Evolutionary conservation across 2,888 invertebrate genomes (phyloP).

Genomic region (Mycogona germanica): DNA sequence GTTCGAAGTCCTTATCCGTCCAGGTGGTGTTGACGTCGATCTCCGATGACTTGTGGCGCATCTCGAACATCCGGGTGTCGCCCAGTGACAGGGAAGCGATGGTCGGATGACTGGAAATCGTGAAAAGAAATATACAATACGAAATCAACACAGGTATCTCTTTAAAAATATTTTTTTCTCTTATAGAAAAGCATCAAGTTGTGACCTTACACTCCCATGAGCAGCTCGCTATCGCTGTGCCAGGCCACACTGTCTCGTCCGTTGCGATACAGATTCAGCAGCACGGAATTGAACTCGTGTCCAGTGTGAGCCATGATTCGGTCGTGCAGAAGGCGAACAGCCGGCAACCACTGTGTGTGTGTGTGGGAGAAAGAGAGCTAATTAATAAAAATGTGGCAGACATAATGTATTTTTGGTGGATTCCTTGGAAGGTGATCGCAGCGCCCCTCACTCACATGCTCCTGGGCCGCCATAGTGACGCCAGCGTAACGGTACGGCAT

Average conservation of each 20-base stretch:
- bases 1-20: slow-evolving; percentile 19
- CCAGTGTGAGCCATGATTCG: slow-evolving; percentile 31
- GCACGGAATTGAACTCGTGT: slow-evolving; percentile 38
- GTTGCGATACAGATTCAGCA: slow-evolving; percentile 38
- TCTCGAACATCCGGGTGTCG: slow-evolving; percentile 34
- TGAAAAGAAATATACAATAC: too few relatives aligned
- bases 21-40: too few relatives aligned
- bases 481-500: slow-evolving; percentile 37
- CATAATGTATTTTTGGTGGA: background rate
- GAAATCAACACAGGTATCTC: too few relatives aligned
- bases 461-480: slow-evolving; percentile 25
- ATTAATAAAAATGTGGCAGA: background rate
- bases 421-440: background rate
- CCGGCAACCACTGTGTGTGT: slow-evolving; percentile 34
- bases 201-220: slow-evolving; percentile 34
- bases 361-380: slow-evolving; percentile 20
- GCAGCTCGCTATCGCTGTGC: slow-evolving; percentile 38
- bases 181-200: too few relatives aligned
- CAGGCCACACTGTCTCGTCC: slow-evolving; percentile 38
- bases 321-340: slow-evolving; percentile 28
- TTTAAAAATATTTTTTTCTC: too few relatives aligned
- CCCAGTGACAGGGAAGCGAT: slow-evolving; percentile 35
- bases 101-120: too few relatives aligned
- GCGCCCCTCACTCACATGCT: slow-evolving; percentile 13
- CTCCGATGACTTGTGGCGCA: slow-evolving; percentile 32